Evolutionary conservation across 2,113 vertebrate genomes (phyloP).

Genomic region (Phrynosoma blainvillii): DNA sequence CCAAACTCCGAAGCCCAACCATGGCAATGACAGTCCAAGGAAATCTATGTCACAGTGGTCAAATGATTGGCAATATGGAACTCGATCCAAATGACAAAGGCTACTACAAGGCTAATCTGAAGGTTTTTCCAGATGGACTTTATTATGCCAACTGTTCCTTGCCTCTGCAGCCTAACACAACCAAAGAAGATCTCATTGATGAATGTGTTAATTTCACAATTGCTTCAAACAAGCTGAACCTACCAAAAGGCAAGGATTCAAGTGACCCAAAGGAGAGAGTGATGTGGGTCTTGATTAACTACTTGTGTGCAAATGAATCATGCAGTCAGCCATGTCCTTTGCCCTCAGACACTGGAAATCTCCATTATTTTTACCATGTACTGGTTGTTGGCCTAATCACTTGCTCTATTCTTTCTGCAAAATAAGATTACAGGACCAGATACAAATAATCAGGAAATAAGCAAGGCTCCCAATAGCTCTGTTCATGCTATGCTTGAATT

Average conservation of each 20-base stretch:
- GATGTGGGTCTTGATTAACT: conserved; percentile 15
- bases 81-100: background rate
- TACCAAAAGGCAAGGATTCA: background rate
- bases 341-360: background rate
- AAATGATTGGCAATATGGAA: background rate
- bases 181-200: background rate
- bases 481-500: background rate
- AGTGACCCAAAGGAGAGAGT: background rate
- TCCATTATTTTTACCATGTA: background rate
- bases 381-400: background rate
- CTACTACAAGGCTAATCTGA: conserved; percentile 2
- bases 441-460: background rate
- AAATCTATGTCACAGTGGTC: conserved; percentile 2
- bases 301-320: background rate
- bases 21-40: too few species aligned
- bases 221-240: background rate
- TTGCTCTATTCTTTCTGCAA: background rate
- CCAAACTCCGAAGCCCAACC: background rate
- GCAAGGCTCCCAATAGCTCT: background rate
- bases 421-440: background rate
- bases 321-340: background rate
- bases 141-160: conserved; percentile 23
- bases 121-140: conserved; percentile 18
- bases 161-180: background rate
- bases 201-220: conserved; percentile 16